Evolutionary conservation across 2,888 invertebrate species (phyloP).

Genomic region (Rapana venosa): DNA sequence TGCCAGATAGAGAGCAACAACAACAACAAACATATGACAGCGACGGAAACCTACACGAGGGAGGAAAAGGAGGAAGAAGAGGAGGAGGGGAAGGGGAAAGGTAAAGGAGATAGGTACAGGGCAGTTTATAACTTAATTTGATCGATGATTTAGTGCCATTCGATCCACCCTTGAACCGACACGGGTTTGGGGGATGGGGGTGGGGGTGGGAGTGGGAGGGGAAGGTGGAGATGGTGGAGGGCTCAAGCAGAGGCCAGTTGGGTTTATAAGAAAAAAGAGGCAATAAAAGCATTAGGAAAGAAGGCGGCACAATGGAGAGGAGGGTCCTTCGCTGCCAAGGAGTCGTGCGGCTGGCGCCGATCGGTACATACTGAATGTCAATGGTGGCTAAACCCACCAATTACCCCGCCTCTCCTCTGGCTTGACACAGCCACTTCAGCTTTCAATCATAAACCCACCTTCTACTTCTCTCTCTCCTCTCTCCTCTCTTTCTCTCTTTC

Average conservation of each 20-base stretch:
- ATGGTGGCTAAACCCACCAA: constrained; percentile 28
- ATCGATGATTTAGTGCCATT: constrained; percentile 5
- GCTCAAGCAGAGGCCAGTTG: background rate
- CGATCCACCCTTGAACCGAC: background rate
- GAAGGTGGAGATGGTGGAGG: background rate
- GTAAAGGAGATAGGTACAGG: too few relatives aligned
- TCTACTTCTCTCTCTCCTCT: background rate
- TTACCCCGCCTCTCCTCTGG: background rate
- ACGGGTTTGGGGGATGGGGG: background rate
- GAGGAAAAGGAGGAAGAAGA: too few relatives aligned
- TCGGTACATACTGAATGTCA: constrained; percentile 14
- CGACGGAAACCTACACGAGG: too few relatives aligned
- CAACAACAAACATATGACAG: too few relatives aligned
- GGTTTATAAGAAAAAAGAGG: background rate
- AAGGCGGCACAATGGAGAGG: background rate
- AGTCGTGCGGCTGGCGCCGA: constrained; percentile 7
- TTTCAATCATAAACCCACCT: background rate
- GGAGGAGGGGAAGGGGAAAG: too few relatives aligned
- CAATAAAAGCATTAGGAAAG: constrained; percentile 31
- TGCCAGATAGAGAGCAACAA: too few relatives aligned
- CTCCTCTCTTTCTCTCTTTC: background rate
- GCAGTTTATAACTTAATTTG: constrained; percentile 1
- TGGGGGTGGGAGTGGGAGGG: background rate
- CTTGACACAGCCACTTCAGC: constrained; percentile 15
- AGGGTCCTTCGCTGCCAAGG: background rate